Percentiles rank a stretch among this genome's conserved stretches.
phyloP scores from a whole-genome alignment of 2,888 invertebrate species.

The Coleophora flavipennella region DNA sequence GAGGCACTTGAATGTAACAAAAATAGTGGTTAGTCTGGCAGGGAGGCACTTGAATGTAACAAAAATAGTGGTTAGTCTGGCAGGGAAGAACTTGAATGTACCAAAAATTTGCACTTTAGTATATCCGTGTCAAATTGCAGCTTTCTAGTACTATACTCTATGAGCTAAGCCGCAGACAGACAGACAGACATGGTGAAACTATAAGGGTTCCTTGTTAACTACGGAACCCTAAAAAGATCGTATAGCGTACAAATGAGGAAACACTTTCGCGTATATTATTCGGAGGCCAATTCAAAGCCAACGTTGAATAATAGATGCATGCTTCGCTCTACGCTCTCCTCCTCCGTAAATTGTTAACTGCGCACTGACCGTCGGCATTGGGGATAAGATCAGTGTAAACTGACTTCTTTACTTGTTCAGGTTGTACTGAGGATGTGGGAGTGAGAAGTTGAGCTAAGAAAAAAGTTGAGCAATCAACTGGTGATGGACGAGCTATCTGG shows the following conservation, averaged over 20 bases:
- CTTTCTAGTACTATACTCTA: no score
- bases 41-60: no score
- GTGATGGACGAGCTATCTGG: conserved; percentile 2
- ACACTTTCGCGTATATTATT: conserved; percentile 42
- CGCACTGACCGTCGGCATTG: conserved; percentile 33
- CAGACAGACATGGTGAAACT: no score
- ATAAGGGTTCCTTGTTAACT: conserved; percentile 18
- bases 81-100: no score
- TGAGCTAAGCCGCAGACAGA: no score
- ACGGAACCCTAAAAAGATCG: conserved; percentile 27
- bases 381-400: no score
- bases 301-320: no score
- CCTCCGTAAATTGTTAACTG: conserved; percentile 59
- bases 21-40: no score
- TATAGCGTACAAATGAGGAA: conserved; percentile 29
- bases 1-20: no score
- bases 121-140: no score
- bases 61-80: no score
- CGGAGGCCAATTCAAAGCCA: conserved; percentile 35
- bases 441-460: conserved; percentile 13
- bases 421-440: conserved; percentile 7
- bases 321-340: conserved; percentile 41
- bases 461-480: conserved; percentile 11
- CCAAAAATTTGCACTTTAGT: no score
- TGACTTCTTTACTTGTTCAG: conserved; percentile 29